These are phyloP conservation scores for Sturnus vulgaris DNA, from an alignment of 2,113 vertebrate genomes.

Conservation along the genomic window DNA sequence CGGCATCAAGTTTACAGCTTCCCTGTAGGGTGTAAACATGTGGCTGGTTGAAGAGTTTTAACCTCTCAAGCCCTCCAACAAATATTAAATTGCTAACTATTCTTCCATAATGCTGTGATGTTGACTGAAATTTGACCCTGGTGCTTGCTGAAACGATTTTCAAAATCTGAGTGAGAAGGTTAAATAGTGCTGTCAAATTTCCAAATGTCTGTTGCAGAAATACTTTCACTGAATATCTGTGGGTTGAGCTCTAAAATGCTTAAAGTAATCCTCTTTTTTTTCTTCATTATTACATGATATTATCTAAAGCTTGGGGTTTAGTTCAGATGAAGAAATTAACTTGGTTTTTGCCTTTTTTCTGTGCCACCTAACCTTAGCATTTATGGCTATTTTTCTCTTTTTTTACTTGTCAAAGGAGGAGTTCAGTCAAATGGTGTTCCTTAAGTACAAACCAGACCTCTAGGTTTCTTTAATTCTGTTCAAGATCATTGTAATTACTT, in stretches of 20 bases:
- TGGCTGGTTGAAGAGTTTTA: neutral
- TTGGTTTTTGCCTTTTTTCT: neutral
- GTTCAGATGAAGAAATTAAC: constrained; percentile 7
- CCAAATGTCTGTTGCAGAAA: constrained; percentile 26
- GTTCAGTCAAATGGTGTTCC: neutral
- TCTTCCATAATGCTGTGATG: neutral
- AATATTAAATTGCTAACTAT: neutral
- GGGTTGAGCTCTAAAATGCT: constrained; percentile 15
- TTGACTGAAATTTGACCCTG: constrained; percentile 42
- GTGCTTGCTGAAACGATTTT: constrained; percentile 25
- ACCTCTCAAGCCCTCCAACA: neutral
- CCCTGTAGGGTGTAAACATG: neutral
- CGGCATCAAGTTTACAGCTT: neutral
- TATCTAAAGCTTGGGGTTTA: neutral
- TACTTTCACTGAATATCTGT: neutral
- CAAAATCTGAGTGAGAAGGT: constrained; percentile 45
- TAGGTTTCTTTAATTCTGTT: constrained; percentile 16
- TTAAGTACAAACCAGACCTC: neutral
- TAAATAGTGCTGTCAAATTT: constrained; percentile 48
- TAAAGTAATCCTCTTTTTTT: neutral
- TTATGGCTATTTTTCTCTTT: neutral
- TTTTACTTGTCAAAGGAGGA: neutral
- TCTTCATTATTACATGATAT: constrained; percentile 1
- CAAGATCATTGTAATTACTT: constrained; percentile 18
- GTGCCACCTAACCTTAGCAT: neutral